These are phyloP conservation scores for Tupaia chinensis DNA, from an alignment of 2,113 vertebrate genomes.

Conservation along the genomic window DNA sequence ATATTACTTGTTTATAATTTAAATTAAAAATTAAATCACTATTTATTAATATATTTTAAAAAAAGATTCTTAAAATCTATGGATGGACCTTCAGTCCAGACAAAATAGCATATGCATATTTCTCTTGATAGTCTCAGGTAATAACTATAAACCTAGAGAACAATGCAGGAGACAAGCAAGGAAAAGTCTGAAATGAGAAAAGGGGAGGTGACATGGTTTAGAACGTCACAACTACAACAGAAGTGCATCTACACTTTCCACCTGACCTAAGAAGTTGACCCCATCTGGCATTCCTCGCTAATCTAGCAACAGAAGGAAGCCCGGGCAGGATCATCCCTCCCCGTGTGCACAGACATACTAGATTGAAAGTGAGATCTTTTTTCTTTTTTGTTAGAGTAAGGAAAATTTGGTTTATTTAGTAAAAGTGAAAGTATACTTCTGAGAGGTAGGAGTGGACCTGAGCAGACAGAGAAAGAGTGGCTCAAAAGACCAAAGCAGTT, in stretches of 20 bases:
- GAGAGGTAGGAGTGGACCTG: no score
- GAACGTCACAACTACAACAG: accelerated
- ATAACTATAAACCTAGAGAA: not conserved
- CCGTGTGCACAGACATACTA: accelerated
- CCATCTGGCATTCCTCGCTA: not conserved
- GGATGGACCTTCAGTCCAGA: not conserved
- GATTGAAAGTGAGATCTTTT: not conserved
- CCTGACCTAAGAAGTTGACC: not conserved
- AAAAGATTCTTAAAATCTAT: not conserved
- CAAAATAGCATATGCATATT: not conserved
- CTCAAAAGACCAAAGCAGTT: no score
- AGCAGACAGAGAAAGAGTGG: no score
- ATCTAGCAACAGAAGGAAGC: not conserved
- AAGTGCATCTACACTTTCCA: accelerated
- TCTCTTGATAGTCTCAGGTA: not conserved
- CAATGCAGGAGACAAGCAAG: not conserved
- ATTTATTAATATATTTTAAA: not conserved
- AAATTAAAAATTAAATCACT: not conserved
- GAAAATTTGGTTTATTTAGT: no score
- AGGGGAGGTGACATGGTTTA: not conserved
- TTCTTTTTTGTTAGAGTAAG: no score
- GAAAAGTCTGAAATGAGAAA: not conserved
- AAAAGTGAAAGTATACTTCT: no score
- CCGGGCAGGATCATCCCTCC: not conserved
- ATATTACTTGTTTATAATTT: not conserved